phyloP scores from a whole-genome alignment of 2,888 invertebrate genomes.

The Falcaria lacertinaria region DNA sequence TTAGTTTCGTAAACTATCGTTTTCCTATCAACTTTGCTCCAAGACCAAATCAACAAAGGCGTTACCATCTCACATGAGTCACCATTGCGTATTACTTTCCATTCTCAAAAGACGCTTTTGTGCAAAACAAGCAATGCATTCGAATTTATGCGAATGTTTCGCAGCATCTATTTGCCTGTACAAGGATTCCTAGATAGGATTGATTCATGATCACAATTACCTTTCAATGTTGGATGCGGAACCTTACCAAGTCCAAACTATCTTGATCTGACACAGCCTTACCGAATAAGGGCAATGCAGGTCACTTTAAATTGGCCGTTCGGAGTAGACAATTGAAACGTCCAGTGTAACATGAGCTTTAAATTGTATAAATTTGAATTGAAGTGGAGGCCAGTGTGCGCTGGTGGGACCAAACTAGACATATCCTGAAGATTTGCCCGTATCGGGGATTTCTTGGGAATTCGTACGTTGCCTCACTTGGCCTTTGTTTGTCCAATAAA shows the following conservation, averaged over 20 bases:
- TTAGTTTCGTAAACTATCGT: conserved; percentile 53
- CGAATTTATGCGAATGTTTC: conserved; percentile 23
- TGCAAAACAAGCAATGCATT: conserved; percentile 31
- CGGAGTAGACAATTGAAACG: conserved; percentile 21
- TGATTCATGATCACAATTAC: conserved; percentile 76
- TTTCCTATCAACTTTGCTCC: conserved; percentile 32
- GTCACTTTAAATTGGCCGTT: conserved; percentile 15
- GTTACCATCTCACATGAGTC: conserved; percentile 4
- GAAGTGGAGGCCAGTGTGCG: conserved; percentile 17
- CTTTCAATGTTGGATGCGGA: conserved; percentile 47
- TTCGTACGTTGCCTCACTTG: conserved; percentile 36
- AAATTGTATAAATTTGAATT: conserved; percentile 13
- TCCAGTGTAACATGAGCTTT: conserved; percentile 24
- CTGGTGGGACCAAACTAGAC: conserved; percentile 33
- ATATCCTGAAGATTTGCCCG: conserved; percentile 41
- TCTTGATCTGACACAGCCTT: conserved; percentile 20
- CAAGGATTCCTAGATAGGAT: conserved; percentile 61
- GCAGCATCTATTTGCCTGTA: conserved; percentile 32
- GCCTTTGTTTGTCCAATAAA: conserved; percentile 48
- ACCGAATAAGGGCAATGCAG: conserved; percentile 10
- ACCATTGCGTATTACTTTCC: conserved; percentile 24
- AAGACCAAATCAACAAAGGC: conserved; percentile 16
- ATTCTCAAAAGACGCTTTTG: conserved; percentile 6
- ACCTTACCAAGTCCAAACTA: conserved; percentile 31
- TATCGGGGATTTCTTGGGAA: conserved; percentile 54